These are phyloP conservation scores for Fragum sueziense DNA, from an alignment of 2,888 invertebrate species.

Conservation along the genomic window DNA sequence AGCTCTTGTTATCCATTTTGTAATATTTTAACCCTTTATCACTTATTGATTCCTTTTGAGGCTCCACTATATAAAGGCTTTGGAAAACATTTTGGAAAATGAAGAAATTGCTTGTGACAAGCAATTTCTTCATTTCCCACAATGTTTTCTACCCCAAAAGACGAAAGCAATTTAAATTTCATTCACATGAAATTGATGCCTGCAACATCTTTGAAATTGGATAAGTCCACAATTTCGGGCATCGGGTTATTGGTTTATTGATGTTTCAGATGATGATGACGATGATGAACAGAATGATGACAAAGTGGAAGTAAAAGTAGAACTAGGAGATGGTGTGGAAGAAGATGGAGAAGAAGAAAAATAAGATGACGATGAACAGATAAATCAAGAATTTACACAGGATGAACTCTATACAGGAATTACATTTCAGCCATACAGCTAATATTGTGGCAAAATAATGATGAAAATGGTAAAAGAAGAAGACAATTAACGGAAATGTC, in stretches of 20 bases:
- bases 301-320: not conserved
- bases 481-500: not conserved
- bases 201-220: no score
- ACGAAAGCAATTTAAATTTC: no score
- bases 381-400: not conserved
- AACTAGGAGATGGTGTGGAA: not conserved
- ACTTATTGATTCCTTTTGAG: no score
- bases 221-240: not conserved
- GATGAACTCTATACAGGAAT: not conserved
- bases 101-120: no score
- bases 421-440: not conserved
- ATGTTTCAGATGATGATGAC: not conserved
- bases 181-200: no score
- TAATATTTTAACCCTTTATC: no score
- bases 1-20: no score
- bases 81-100: not conserved
- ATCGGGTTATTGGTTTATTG: not conserved
- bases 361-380: not conserved
- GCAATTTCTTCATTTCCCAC: no score
- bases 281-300: not conserved
- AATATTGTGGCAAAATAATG: not conserved
- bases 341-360: not conserved
- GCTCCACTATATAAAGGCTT: not conserved
- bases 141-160: no score
- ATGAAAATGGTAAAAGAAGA: not conserved